Base-by-base conservation (phyloP, 2,113 vertebrate species). In the Thermophis baileyi region DNA sequence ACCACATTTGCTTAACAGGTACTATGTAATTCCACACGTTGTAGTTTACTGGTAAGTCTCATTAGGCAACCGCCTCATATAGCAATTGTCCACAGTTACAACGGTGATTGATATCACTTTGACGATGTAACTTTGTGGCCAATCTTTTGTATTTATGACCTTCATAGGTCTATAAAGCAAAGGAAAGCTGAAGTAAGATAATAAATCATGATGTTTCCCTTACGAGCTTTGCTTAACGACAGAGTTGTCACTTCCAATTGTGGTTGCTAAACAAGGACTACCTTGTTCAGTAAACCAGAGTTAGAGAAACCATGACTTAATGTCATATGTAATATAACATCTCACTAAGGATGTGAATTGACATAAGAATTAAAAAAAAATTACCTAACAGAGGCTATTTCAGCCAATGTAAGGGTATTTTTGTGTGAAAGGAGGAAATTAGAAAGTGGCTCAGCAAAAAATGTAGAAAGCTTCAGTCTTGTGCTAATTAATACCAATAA, bases 401-500 rank as follows among this genome's bases (percentile, higher is more conserved):
- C 35, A 81, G 74, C 35, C 1, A 35, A 81, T 81, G 35, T 22
- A 81, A 44, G 74, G 74, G 30, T 40, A 22, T 90, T 51, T 92
- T 74, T 30, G 35, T 89, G 91, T 93, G 94, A 92, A 94, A 96
- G 95, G 92, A 92, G 94, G 35, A 89, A 90, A 74, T 89, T 54
- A 94, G 93, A 95, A 97, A 96, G 74, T 92, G 95, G 95, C 94
- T 95, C 93, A 95, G 49, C 94, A 96, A 96, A 95, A 92, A 35
- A 93, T 95, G 94, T 92, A 49, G 96, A 94, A 94, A 95, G 95
- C 94, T 94, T 92, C 95, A 97, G 95, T 92, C 96, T 94, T 27
- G 63, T 97, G 49, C 94, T 95, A 96, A 97, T 97, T 96, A 96
- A 94, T 87, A 95, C 95, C 95, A 94, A 94, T 96, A 95, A 93